Conservation (phyloP, 2,113 vertebrate species). For the Cynoglossus semilaevis region DNA sequence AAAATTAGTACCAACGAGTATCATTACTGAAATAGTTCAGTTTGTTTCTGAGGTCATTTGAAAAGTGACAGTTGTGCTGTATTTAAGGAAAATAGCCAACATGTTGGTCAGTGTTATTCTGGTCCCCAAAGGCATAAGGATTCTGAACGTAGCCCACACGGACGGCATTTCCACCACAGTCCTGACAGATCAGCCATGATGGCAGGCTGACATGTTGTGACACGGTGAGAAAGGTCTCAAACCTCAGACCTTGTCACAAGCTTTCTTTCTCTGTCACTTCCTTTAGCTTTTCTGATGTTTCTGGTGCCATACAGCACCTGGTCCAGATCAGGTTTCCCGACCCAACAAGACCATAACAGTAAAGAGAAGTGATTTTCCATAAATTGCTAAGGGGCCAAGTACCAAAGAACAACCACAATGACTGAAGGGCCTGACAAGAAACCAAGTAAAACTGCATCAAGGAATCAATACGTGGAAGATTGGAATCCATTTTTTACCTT, state of each 20-base stretch:
- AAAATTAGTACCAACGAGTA: neutral
- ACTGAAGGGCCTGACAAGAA: too few relatives aligned
- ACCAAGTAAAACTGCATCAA: too few relatives aligned
- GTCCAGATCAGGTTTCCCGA: slow-evolving; percentile 11
- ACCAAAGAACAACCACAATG: too few relatives aligned
- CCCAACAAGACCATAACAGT: slow-evolving; percentile 1
- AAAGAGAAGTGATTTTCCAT: neutral
- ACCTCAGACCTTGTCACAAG: slow-evolving; percentile 54
- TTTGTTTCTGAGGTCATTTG: slow-evolving; percentile 49
- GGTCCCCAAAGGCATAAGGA: too few relatives aligned
- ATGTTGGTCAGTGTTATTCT: too few relatives aligned
- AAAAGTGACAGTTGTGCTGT: slow-evolving; percentile 69
- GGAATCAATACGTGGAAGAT: neutral
- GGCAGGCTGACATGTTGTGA: slow-evolving; percentile 87
- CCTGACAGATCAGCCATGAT: slow-evolving; percentile 69
- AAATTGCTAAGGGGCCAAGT: neutral
- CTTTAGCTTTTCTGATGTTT: slow-evolving; percentile 12
- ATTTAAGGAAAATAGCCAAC: too few relatives aligned
- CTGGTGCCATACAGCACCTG: neutral
- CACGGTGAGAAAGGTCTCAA: slow-evolving; percentile 77
- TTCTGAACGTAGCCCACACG: slow-evolving; percentile 40
- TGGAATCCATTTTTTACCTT: neutral
- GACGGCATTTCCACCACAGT: slow-evolving; percentile 39
- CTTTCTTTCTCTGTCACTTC: slow-evolving; percentile 7
- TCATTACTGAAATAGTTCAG: slow-evolving; percentile 6